Conservation (phyloP, 2,113 vertebrate genomes). For the Piprites chloris region DNA sequence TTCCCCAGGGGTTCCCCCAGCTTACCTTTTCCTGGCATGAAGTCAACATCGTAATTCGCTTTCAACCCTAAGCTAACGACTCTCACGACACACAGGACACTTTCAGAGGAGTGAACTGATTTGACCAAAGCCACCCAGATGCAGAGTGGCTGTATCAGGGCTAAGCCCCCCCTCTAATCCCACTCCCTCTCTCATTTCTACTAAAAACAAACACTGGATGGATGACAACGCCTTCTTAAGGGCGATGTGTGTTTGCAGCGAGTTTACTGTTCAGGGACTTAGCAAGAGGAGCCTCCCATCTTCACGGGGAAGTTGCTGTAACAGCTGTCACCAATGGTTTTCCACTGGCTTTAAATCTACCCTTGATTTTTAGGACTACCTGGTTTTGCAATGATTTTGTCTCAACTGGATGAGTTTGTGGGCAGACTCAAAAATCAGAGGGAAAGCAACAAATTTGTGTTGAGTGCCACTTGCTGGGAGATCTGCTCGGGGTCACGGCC, state of each 20-base stretch:
- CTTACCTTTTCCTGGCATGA: background rate
- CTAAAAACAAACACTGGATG: background rate
- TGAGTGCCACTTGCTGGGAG: background rate
- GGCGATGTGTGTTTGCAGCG: accelerated
- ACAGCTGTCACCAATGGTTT: background rate
- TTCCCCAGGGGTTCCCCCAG: background rate
- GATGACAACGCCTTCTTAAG: background rate
- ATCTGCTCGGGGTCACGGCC: accelerated
- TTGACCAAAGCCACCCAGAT: background rate
- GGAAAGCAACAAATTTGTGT: background rate
- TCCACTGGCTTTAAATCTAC: background rate
- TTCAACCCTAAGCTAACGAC: background rate
- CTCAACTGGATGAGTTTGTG: accelerated
- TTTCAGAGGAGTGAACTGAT: background rate
- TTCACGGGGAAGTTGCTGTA: background rate
- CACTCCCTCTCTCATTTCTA: background rate
- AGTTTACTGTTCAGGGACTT: background rate
- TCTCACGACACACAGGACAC: background rate
- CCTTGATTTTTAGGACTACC: background rate
- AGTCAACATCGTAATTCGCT: background rate
- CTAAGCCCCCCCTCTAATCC: background rate
- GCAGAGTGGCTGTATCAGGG: background rate
- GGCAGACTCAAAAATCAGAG: background rate
- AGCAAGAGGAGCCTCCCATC: background rate
- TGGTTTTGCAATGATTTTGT: background rate